Evolutionary conservation across 1,140 invertebrate species (phyloP).

Genomic region (Scaptomyza montana): DNA sequence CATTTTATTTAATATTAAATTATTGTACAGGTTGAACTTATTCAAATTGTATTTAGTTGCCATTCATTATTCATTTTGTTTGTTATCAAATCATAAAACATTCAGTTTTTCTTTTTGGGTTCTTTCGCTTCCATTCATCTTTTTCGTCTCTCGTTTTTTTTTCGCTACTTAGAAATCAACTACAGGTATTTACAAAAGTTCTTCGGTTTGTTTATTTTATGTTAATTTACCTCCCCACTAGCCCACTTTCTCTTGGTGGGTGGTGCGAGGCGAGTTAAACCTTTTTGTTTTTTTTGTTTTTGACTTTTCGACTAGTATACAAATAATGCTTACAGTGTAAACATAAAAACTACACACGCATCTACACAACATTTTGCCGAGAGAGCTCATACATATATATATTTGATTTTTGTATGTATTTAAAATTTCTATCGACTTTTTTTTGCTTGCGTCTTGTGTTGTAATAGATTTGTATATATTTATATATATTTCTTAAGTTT

Average conservation of each 20-base stretch:
- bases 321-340: constrained; percentile 73
- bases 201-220: constrained; percentile 34
- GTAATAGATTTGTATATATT: constrained; percentile 62
- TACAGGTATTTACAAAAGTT: constrained; percentile 78
- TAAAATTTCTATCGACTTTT: constrained; percentile 13
- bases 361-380: constrained; percentile 36
- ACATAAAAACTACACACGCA: constrained; percentile 72
- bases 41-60: constrained; percentile 80
- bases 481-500: constrained; percentile 20
- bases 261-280: constrained; percentile 25
- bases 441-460: constrained; percentile 43
- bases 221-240: background rate
- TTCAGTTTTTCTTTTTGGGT: constrained; percentile 43
- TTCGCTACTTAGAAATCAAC: constrained; percentile 81
- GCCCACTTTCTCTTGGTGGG: background rate
- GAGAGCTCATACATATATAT: constrained; percentile 49
- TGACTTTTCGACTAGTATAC: constrained; percentile 65
- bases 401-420: constrained; percentile 1
- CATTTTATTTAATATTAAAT: constrained; percentile 81
- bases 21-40: constrained; percentile 83
- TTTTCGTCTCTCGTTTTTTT: constrained; percentile 35
- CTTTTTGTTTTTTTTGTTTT: constrained; percentile 5
- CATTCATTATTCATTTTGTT: constrained; percentile 54
- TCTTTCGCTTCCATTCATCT: constrained; percentile 8
- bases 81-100: constrained; percentile 69